phyloP scores from a whole-genome alignment of 1,140 invertebrate genomes.

The Vollenhovia emeryi region DNA sequence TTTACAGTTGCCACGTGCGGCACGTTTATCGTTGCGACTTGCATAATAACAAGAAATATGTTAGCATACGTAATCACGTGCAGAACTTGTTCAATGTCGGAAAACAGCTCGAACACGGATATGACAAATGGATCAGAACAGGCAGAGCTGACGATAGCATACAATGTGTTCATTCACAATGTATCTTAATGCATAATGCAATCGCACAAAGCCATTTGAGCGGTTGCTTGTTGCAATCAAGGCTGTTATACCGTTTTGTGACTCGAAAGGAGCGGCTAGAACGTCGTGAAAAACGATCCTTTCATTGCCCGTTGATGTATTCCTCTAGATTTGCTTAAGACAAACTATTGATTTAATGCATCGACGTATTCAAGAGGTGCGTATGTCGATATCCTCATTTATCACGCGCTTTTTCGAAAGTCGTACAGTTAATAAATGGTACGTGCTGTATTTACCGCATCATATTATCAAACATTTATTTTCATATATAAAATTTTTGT shows the following conservation, averaged over 20 bases:
- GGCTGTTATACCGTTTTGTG: neutral
- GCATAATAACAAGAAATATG: slow-evolving; percentile 28
- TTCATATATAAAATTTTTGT: neutral
- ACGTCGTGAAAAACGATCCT: slow-evolving; percentile 57
- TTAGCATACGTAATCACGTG: neutral
- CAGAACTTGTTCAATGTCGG: slow-evolving; percentile 3
- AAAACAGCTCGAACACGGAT: neutral
- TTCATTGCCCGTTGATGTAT: neutral
- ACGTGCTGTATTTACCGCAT: neutral
- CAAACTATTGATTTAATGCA: slow-evolving; percentile 60
- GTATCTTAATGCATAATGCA: slow-evolving; percentile 18
- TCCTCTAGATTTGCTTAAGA: neutral
- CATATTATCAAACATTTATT: neutral
- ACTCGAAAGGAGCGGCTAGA: slow-evolving; percentile 21
- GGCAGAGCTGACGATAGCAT: slow-evolving; percentile 2
- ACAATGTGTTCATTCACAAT: slow-evolving; percentile 10
- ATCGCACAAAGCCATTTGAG: neutral
- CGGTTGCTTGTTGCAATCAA: neutral
- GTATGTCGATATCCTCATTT: neutral
- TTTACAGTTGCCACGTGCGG: neutral
- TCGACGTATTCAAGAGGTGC: slow-evolving; percentile 1
- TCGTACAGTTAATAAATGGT: neutral
- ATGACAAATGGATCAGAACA: slow-evolving; percentile 28
- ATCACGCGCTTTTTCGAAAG: neutral
- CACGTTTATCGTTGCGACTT: slow-evolving; percentile 11